Conservation (phyloP, 2,113 vertebrate species). For the Miniopterus natalensis region DNA sequence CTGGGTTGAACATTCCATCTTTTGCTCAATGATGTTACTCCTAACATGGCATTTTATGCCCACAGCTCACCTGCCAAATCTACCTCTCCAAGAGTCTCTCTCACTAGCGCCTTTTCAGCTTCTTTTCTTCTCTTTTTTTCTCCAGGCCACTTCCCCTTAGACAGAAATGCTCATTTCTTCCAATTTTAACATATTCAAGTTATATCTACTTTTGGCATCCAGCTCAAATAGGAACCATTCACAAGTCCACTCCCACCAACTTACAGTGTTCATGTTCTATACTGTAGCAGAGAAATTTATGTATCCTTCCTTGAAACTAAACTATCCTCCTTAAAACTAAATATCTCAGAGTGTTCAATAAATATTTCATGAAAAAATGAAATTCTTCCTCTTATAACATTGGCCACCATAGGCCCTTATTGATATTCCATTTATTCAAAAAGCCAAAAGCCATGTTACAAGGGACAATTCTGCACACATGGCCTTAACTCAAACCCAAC, state of each 20-base stretch:
- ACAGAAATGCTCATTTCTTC: not conserved
- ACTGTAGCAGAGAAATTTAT: not conserved
- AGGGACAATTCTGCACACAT: not conserved
- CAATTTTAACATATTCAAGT: not conserved
- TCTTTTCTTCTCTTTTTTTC: not conserved
- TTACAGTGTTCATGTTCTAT: not conserved
- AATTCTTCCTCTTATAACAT: not conserved
- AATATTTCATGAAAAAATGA: constrained; percentile 6
- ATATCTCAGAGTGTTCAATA: not conserved
- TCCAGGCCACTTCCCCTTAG: not conserved
- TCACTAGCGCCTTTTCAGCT: not conserved
- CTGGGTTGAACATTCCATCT: too few relatives aligned
- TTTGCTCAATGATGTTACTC: not conserved
- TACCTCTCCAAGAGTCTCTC: not conserved
- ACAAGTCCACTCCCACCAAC: not conserved
- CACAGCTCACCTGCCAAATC: not conserved
- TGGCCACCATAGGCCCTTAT: not conserved
- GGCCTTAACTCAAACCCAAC: not conserved
- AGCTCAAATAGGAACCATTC: not conserved
- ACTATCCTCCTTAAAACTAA: not conserved
- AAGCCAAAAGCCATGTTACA: not conserved
- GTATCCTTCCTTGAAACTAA: not conserved
- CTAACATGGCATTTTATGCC: not conserved
- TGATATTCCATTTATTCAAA: constrained; percentile 25
- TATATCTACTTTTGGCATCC: not conserved